These are phyloP conservation scores for Chascanopsetta lugubris DNA, from an alignment of 2,113 vertebrate species.

Conservation along the genomic window DNA sequence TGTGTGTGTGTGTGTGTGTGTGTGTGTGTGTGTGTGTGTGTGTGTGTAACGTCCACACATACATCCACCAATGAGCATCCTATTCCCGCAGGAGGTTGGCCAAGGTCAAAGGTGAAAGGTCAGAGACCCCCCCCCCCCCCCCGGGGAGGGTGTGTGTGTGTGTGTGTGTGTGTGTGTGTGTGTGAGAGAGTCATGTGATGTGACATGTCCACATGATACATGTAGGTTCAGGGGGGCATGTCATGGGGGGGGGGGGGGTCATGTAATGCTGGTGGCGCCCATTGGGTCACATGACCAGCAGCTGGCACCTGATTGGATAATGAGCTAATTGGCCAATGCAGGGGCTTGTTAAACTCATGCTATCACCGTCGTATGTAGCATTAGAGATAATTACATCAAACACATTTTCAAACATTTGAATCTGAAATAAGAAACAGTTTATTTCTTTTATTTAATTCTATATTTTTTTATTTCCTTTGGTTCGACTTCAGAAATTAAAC, in stretches of 20 bases:
- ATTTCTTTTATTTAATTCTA: too few species aligned
- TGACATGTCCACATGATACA: conserved; percentile 9
- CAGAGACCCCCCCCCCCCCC: too few species aligned
- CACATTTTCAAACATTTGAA: neutral
- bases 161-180: too few species aligned
- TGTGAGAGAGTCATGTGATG: conserved; percentile 14
- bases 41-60: neutral
- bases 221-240: neutral
- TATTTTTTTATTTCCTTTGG: too few species aligned
- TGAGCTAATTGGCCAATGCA: neutral
- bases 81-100: conserved; percentile 27
- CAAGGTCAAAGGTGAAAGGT: conserved; percentile 51
- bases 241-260: too few species aligned
- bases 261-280: conserved; percentile 31
- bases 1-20: conserved; percentile 14
- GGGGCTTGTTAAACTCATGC: too few species aligned
- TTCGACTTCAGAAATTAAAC: too few species aligned
- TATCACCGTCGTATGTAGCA: too few species aligned
- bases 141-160: too few species aligned
- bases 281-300: conserved; percentile 48
- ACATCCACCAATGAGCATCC: conserved; percentile 18
- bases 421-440: neutral
- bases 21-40: conserved; percentile 8
- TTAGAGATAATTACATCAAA: neutral
- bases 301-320: conserved; percentile 20